Evolutionary conservation across 2,888 invertebrate genomes (phyloP), one percentile per base, ranked within the genome.

Genomic region (Ennomos quercinarius): DNA sequence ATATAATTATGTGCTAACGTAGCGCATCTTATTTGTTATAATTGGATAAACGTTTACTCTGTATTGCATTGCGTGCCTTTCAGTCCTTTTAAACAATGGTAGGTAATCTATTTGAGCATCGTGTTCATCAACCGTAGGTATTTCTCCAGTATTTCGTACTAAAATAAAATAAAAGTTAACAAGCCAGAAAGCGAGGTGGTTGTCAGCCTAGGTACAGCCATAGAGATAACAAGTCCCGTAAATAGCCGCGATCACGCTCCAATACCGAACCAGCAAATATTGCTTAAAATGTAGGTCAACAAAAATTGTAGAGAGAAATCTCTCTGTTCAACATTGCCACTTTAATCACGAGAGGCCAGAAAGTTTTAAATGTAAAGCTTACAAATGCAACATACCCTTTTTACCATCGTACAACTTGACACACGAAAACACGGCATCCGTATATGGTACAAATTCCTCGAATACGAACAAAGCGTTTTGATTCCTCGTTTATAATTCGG

Each of bases 171-270:
- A 69, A 73, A 73, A 73, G 69, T 74, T 74, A 75, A 75, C 74
- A 73, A 76, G 69, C 66, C 58, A 67, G 67, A 65, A 66, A 72
- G 64, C 68, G 64, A 63, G 60, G 57, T 63, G 63, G 63, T 68
- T 75, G 74, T 71, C 76, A 73, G 73, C 73, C n/a, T n/a, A n/a
- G n/a, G 72, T 64, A 65, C 62, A 69, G 51, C 72, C 63, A 70
- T 70, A 67, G 68, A 74, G 73, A 73, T 76, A 75, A 75, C 76
- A 74, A 74, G 73, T 66, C 61, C 60, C 65, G 68, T 70, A 73
- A 73, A 70, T 69, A 72, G 73, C 68, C 64, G 55, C 55, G 62
- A 75, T 72, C 74, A 67, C 70, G 57, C 62, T 63, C 62, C 47
- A 68, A 67, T 63, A 72, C 61, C 10, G 37, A 43, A 40, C 35